Evolutionary conservation across 2,888 invertebrate genomes (phyloP), one percentile per base, ranked within the genome.

Genomic region (Volucella inflata): DNA sequence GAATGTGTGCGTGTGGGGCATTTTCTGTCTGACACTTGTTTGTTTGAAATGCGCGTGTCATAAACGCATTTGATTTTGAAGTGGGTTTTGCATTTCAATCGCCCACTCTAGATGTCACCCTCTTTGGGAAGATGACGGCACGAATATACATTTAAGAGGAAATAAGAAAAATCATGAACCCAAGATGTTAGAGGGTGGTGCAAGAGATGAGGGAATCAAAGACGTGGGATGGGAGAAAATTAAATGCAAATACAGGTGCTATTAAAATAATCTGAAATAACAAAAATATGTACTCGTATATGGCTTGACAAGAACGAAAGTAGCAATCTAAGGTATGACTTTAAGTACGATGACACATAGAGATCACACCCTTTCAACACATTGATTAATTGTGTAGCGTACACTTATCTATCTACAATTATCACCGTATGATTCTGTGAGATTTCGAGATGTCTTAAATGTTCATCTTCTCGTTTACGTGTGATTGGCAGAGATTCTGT

Each of bases 51-150:
- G 64, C 72, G 74, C 64, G 79, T 83, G 78, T 79, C 74, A 50
- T 83, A 57, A 83, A 79, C 79, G 46, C 68, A 83, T 64, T 70
- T 40, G 64, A 74, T 60, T 57, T 51, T 55, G 42, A 21, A 59
- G 62, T 71, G 68, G 60, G 71, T 64, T 36, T 57, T 65, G 44
- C 59, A 48, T 59, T 59, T 59, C 36, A 77, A 42, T 60, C 71
- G 14, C 55, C 48, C 46, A 67, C 64, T 12, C 44, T 36, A 3
- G 30, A 50, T 16, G 62, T 30, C 70, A 64, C 17, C 50, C 48
- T 16, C 16, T 64, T 64, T 38, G 14, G 16, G 6, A 30, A 30
- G 6, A 30, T 6, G 6, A 30, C 30, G 6, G 0, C 4, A 6
- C 30, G 30, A 30, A 30, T 30, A 30, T 30, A 30, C 30, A 30